A percentile compares a stretch with the other conserved stretches of the same genome.
phyloP scores from a whole-genome alignment of 2,113 vertebrate species.

The zebrafish (Danio rerio) region DNA sequence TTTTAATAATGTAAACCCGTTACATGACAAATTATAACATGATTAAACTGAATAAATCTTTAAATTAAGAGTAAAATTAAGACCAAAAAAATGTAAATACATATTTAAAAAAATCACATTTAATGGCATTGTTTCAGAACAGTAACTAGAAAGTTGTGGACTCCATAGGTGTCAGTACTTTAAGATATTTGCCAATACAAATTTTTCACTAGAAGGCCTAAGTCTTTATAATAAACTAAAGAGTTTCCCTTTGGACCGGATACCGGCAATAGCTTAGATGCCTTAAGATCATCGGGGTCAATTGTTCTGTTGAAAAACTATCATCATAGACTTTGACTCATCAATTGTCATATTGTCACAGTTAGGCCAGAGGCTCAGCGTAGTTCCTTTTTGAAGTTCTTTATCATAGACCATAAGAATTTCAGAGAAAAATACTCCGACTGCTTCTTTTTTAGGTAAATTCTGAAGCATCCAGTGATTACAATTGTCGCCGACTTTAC shows the following conservation, averaged over 20 bases:
- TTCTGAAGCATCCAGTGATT: no score
- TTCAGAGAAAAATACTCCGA: no score
- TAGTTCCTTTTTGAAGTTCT: neutral
- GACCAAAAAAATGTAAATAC: no score
- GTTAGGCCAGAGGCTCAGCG: rapidly evolving
- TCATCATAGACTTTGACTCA: neutral
- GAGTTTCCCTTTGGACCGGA: slow-evolving; percentile 4
- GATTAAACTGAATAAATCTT: no score
- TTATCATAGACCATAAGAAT: rapidly evolving
- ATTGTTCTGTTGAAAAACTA: neutral
- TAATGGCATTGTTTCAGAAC: neutral
- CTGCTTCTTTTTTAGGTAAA: no score
- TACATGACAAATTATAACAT: no score
- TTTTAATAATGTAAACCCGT: no score
- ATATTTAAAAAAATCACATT: no score
- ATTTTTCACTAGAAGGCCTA: neutral
- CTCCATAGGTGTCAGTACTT: slow-evolving; percentile 19
- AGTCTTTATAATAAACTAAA: neutral
- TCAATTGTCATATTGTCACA: rapidly evolving
- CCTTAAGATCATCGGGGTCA: neutral
- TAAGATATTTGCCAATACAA: neutral
- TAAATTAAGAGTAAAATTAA: no score
- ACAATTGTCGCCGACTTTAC: no score
- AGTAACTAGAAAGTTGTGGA: neutral
- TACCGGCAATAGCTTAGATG: slow-evolving; percentile 25